A percentile compares a stretch with the other conserved stretches of the same genome.
Conservation (phyloP, 2,888 invertebrate genomes). For the Eupithecia dodoneata region DNA sequence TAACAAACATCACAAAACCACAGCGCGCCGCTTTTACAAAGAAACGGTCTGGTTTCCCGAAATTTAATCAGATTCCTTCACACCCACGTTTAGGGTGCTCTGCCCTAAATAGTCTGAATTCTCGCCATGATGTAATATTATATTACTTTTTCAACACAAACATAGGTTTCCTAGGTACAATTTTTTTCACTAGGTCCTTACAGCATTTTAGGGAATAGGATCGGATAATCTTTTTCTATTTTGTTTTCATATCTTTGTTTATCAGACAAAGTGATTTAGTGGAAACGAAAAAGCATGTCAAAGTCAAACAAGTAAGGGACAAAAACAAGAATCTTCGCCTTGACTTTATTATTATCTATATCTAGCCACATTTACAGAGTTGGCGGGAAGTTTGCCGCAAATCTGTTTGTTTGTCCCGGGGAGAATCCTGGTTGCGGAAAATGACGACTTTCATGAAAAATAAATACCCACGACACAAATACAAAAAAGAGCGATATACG, state of each 20-base stretch:
- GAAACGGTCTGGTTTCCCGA: neutral
- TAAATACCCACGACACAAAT: too few relatives aligned
- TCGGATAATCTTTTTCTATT: neutral
- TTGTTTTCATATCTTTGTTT: neutral
- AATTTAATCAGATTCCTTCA: conserved; percentile 7
- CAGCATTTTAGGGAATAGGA: neutral
- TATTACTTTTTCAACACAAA: neutral
- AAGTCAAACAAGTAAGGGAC: conserved; percentile 6
- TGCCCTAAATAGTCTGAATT: neutral
- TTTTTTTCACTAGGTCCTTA: neutral
- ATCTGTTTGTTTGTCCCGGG: neutral
- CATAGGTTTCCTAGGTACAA: neutral
- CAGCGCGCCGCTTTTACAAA: neutral
- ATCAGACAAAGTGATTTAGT: conserved; percentile 7
- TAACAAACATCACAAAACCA: neutral
- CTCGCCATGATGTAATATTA: neutral
- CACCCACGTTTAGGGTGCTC: neutral
- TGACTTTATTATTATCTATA: conserved; percentile 18
- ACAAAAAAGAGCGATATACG: too few relatives aligned
- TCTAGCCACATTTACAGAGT: neutral
- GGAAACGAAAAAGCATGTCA: conserved; percentile 1
- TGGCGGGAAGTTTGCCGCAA: neutral
- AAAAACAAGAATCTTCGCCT: conserved; percentile 19
- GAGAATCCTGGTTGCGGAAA: neutral
- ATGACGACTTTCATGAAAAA: neutral